Evolutionary conservation across 2,113 vertebrate species (phyloP), one percentile per base, ranked within the genome.

Genomic region (Lonchura striata): DNA sequence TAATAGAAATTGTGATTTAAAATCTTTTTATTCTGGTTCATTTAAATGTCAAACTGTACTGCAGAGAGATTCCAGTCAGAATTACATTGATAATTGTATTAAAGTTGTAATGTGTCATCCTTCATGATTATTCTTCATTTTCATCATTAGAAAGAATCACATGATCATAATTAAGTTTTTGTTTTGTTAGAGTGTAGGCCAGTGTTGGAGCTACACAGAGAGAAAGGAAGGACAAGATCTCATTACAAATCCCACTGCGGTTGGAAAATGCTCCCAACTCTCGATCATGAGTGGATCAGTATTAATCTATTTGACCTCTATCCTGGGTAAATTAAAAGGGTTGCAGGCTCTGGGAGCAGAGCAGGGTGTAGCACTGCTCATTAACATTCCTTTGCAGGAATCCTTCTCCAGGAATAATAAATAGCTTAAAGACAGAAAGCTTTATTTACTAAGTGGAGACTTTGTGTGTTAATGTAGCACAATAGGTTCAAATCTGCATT

Each of bases 121-220:
- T 85, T 89, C 16, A 37, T 44, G 27, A 72, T 95, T 91, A 90
- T 47, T 87, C 57, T 87, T 91, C 9, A 65, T 84, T 89, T 89
- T 91, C 42, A 42, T 90, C 23, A 70, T 95, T 94, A 92, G 44
- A 91, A 74, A 84, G 52, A 91, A 84, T 82, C 18, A 57, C 41
- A 71, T 82, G 85, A 63, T 31, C 35, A 47, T 83, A 91, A 88
- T 63, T 25, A 88, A 79, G n/a, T 52, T 92, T 88, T 84, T 30
- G 44, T 89, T 85, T 37, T 60, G 31, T 89, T 95, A 80, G 42
- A 50, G 11, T 16, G 4, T 50, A 82, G 35, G 10, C 18, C 39
- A 82, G 27, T 61, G 47, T 61, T 57, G 88, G 46, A 88, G 27
- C 25, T 82, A 25, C 20, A 50, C 9, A 85, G 27, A 85, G 27